A percentile compares a stretch with the other conserved stretches of the same genome.
Conservation (phyloP, 2,888 invertebrate genomes). For the Drosophila subsilvestris region DNA sequence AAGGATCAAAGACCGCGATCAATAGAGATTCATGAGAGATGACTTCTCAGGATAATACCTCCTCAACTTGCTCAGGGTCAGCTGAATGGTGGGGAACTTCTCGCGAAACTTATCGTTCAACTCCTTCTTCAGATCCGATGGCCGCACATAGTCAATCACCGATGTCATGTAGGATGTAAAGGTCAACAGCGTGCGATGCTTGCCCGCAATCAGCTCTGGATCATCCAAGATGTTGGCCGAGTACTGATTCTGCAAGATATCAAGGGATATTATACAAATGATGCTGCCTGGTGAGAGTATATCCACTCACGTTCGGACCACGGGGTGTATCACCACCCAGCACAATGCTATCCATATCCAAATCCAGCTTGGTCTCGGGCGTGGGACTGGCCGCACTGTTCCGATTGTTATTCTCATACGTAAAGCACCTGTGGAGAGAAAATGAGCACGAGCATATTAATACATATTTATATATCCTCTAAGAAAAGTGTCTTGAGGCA, state of each 20-base stretch:
- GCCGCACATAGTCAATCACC: constrained; percentile 97
- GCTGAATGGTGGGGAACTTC: constrained; percentile 96
- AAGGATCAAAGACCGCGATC: background rate
- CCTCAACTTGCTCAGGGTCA: constrained; percentile 97
- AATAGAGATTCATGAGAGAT: background rate
- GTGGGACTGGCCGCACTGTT: constrained; percentile 82
- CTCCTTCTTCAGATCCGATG: constrained; percentile 97
- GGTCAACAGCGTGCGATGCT: constrained; percentile 93
- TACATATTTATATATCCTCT: background rate
- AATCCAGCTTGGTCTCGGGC: constrained; percentile 82
- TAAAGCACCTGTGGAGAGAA: constrained; percentile 79
- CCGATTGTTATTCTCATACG: constrained; percentile 82
- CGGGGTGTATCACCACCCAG: constrained; percentile 62
- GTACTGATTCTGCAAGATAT: constrained; percentile 85
- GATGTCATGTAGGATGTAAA: constrained; percentile 97
- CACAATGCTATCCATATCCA: constrained; percentile 80
- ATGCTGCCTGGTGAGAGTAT: fast-evolving
- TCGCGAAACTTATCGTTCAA: constrained; percentile 98
- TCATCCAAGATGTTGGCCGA: constrained; percentile 96
- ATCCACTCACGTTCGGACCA: constrained; percentile 69
- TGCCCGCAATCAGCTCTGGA: constrained; percentile 95
- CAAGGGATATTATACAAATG: background rate
- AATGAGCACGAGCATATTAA: background rate
- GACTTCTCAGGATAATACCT: constrained; percentile 87
- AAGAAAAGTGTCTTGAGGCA: constrained; percentile 5